Evolutionary conservation across 30 jellyfish, hydroid and myxozoan species (phyloP).

Genomic region (Cassiopea andromeda): DNA sequence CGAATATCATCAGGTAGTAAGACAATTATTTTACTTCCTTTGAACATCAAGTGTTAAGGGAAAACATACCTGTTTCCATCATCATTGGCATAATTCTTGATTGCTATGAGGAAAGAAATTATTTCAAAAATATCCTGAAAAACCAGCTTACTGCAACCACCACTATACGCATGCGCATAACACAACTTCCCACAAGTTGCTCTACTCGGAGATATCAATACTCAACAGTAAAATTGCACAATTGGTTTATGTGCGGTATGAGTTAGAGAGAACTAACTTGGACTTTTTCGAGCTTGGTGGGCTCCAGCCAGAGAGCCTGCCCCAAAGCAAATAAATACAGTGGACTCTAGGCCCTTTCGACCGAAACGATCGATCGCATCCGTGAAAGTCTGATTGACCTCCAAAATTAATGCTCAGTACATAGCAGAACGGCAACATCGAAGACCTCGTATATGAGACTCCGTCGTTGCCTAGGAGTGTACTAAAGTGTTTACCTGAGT

Average conservation of each 20-base stretch:
- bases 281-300: conserved; percentile 24
- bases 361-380: too few species aligned
- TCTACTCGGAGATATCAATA: background rate
- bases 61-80: conserved; percentile 32
- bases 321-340: background rate
- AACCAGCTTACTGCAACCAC: background rate
- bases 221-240: background rate
- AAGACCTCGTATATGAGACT: too few species aligned
- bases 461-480: too few species aligned
- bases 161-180: conserved; percentile 18
- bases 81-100: conserved; percentile 27
- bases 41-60: background rate
- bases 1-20: too few species aligned
- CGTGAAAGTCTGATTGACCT: too few species aligned
- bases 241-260: conserved; percentile 23
- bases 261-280: conserved; percentile 34
- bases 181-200: background rate
- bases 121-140: background rate
- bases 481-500: too few species aligned
- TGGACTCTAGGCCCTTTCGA: too few species aligned
- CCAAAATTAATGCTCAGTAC: too few species aligned
- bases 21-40: too few species aligned
- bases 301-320: conserved; percentile 48
- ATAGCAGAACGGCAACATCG: too few species aligned
- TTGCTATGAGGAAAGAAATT: background rate